Conservation (phyloP, 1,140 invertebrate species). For the Laupala kohalensis region DNA sequence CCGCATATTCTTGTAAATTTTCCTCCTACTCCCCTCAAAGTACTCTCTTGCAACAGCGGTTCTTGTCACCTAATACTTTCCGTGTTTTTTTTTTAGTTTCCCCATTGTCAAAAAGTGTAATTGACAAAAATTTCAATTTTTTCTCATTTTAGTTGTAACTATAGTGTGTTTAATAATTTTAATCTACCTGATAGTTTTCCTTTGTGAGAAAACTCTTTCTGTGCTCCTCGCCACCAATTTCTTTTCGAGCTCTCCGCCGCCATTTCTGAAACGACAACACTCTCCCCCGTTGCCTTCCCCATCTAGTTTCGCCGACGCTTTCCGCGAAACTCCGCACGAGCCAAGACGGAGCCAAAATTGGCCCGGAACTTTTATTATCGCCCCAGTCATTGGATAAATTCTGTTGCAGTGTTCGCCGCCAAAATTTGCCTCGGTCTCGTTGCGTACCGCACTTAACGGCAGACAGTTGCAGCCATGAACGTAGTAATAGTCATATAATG, state of each 20-base stretch:
- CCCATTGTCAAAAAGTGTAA: no score
- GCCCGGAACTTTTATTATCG: neutral
- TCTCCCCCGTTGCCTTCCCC: neutral
- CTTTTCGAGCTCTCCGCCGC: neutral
- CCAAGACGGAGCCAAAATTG: neutral
- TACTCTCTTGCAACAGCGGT: no score
- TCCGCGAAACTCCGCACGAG: neutral
- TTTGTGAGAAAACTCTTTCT: no score
- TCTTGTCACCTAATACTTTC: no score
- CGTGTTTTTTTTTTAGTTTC: no score
- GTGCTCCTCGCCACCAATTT: neutral
- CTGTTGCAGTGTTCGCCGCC: neutral
- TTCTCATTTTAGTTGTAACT: no score
- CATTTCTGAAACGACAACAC: neutral
- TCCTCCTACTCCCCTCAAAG: no score
- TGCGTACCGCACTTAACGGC: neutral
- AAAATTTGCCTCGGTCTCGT: neutral
- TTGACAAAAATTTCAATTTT: no score
- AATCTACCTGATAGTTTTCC: no score
- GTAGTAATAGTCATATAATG: neutral
- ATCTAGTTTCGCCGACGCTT: neutral
- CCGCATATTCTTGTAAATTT: no score
- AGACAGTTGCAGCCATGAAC: neutral
- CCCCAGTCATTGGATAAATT: neutral
- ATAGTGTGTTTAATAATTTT: no score